Evolutionary conservation across 2,113 vertebrate species (phyloP), one percentile per base, ranked within the genome.

Genomic region (Odobenus rosmarus): DNA sequence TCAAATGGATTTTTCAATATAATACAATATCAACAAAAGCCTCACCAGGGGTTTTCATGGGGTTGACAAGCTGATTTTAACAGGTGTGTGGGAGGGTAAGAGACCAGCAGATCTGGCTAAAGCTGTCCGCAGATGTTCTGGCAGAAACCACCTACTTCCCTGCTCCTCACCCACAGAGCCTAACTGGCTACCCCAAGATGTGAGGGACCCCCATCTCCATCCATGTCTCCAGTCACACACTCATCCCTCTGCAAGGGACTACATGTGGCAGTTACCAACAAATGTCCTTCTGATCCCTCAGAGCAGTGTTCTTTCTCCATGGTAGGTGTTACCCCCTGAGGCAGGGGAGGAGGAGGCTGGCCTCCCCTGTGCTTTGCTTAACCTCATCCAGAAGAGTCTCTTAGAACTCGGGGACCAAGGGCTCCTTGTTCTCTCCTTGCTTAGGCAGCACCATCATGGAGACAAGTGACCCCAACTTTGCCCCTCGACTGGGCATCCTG

Each of bases 61-160:
- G 21, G 18, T 11, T 46, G 12, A 26, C 7, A 62, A 31, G 21
- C 4, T 90, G 39, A 49, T 28, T n/a, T 69, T 19, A 67, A 62
- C 24, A 46, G 11, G 15, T 71, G 9, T 42, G 15, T 51, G 72
- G 62, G 59, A 89, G 21, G 31, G 7, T 77, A 51, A 42, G 8
- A 62, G 6, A 42, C 19, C 2, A 10, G 3, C 8, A 23, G n/a
- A 55, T 19, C 13, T 5, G 2, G 1, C 5, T 42, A 14, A 11
- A 26, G 1, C 4, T 4, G 1, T 33, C 59, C 4, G 55, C 19
- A 74, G 7, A 5, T 57, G 21, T 36, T 16, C 36, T 28, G 3
- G 33, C 12, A 42, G 57, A 67, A 88, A 31, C n/a, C 21, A 31
- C 21, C 6, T 39, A 3, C 18, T 36, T 79, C 21, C 71, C 18